A percentile compares a stretch with the other conserved stretches of the same genome.
These are phyloP conservation scores for Arctia plantaginis DNA, from an alignment of 2,888 invertebrate species.

Conservation along the genomic window DNA sequence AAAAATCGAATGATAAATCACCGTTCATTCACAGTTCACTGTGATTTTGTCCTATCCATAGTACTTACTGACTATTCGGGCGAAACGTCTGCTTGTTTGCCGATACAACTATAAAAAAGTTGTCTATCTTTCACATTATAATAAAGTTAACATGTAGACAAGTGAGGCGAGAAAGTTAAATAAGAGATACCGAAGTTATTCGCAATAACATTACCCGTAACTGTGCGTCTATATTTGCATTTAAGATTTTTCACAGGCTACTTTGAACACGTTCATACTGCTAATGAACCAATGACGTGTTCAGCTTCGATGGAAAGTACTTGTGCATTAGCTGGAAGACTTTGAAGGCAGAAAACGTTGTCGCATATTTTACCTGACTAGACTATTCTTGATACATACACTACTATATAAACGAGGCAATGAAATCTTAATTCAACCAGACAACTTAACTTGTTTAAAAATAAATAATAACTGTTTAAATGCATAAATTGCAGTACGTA, in stretches of 20 bases:
- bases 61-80: not conserved
- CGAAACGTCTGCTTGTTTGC: not conserved
- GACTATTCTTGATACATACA: not conserved
- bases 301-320: slow-evolving; percentile 35
- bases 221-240: slow-evolving; percentile 40
- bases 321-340: slow-evolving; percentile 23
- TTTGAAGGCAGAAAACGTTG: slow-evolving; percentile 34
- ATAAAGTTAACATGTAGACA: slow-evolving; percentile 46
- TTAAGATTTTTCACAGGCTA: slow-evolving; percentile 46
- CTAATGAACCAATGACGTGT: slow-evolving; percentile 35
- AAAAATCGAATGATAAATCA: too few species aligned
- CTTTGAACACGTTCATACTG: slow-evolving; percentile 34
- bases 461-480: not conserved
- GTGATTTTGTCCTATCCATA: too few species aligned
- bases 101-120: not conserved
- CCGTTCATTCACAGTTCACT: too few species aligned
- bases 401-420: too few species aligned
- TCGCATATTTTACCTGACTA: slow-evolving; percentile 17
- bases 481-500: too few species aligned
- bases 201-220: slow-evolving; percentile 45
- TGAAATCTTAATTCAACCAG: too few species aligned
- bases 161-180: slow-evolving; percentile 60
- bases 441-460: too few species aligned
- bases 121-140: slow-evolving; percentile 47
- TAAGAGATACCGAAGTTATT: slow-evolving; percentile 45